Evolutionary conservation across 2,888 invertebrate genomes (phyloP).

Genomic region (Andrena hattorfiana): DNA sequence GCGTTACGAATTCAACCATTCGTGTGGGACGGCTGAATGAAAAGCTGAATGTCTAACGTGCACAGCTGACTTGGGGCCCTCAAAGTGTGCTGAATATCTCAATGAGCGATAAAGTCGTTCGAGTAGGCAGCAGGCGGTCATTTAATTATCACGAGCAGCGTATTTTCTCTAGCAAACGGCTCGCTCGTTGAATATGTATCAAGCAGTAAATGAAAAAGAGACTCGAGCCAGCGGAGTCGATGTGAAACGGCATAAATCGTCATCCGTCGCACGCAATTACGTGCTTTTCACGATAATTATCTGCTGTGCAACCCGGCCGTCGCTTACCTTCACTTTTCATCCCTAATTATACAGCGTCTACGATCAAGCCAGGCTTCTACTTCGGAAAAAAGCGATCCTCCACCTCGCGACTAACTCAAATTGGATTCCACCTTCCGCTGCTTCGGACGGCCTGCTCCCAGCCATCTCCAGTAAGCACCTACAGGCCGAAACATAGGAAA

Average conservation of each 20-base stretch:
- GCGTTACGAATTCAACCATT: not conserved
- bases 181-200: not conserved
- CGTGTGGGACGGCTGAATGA: not conserved
- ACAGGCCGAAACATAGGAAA: too few species aligned
- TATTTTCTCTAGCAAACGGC: not conserved
- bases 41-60: not conserved
- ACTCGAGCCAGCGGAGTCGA: not conserved
- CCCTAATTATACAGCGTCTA: not conserved
- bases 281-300: conserved; percentile 24
- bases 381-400: not conserved
- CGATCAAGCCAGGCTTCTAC: not conserved
- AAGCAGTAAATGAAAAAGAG: not conserved
- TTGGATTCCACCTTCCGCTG: not conserved
- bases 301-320: not conserved
- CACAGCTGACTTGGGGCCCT: not conserved
- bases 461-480: too few species aligned
- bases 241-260: conserved; percentile 7
- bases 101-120: not conserved
- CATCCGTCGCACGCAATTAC: not conserved
- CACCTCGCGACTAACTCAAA: not conserved
- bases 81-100: not conserved
- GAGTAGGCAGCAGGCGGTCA: not conserved
- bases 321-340: not conserved
- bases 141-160: not conserved
- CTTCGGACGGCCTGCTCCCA: too few species aligned